These are phyloP conservation scores for Epinotia nisella DNA, from an alignment of 2,888 invertebrate species.

Conservation along the genomic window DNA sequence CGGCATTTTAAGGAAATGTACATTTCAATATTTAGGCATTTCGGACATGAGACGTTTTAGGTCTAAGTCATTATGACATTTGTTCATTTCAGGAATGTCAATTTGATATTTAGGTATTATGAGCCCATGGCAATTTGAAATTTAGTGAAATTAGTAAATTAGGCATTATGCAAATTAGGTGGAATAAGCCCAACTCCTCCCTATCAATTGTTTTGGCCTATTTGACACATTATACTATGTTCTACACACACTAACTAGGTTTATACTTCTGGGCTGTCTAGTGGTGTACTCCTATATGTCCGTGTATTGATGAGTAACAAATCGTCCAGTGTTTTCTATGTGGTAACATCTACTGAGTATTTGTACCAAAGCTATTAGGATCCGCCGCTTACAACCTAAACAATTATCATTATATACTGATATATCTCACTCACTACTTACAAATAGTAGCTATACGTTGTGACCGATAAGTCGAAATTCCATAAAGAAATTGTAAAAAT, in stretches of 20 bases:
- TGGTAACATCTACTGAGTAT: constrained; percentile 81
- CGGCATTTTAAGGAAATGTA: too few relatives aligned
- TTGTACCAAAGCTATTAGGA: constrained; percentile 77
- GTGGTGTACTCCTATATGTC: constrained; percentile 6
- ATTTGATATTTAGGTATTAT: too few relatives aligned
- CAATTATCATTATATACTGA: constrained; percentile 60
- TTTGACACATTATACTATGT: constrained; percentile 25
- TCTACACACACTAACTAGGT: constrained; percentile 9
- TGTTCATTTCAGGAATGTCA: too few relatives aligned
- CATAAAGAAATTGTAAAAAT: not conserved
- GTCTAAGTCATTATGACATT: too few relatives aligned
- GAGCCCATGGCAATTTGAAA: too few relatives aligned
- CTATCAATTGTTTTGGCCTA: constrained; percentile 19
- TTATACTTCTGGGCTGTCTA: not conserved
- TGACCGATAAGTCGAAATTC: constrained; percentile 32
- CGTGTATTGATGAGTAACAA: constrained; percentile 29
- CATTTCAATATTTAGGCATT: too few relatives aligned
- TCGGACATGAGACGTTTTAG: too few relatives aligned
- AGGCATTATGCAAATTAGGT: too few relatives aligned
- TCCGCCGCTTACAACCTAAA: constrained; percentile 58
- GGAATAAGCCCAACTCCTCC: too few relatives aligned
- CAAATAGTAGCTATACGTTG: constrained; percentile 49
- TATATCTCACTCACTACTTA: constrained; percentile 75
- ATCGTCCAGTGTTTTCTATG: constrained; percentile 51
- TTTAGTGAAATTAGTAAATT: too few relatives aligned